Conservation (phyloP, 2,888 invertebrate species). For the Noctua pronuba region DNA sequence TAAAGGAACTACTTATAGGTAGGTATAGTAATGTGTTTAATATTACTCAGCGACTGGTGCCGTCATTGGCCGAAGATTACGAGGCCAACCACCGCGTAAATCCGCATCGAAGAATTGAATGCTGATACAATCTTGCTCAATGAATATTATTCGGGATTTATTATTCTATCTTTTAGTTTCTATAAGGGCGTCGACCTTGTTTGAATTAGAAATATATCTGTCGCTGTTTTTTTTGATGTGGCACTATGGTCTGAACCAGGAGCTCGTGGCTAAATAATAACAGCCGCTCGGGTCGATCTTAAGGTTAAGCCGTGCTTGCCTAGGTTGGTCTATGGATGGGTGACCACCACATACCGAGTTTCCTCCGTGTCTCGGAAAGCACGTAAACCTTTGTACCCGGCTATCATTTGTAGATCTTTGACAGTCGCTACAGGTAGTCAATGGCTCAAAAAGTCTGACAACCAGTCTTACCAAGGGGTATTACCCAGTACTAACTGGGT, state of each 20-base stretch:
- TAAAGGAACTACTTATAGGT: neutral
- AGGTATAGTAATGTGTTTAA: constrained; percentile 18
- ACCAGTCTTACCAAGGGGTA: too few species aligned
- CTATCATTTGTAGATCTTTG: too few species aligned
- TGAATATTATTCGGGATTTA: constrained; percentile 43
- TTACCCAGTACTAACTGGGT: too few species aligned
- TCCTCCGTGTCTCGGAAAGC: too few species aligned
- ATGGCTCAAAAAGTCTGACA: too few species aligned
- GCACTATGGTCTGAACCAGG: neutral
- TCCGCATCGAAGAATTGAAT: constrained; percentile 60
- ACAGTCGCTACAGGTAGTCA: too few species aligned
- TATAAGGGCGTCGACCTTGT: constrained; percentile 56
- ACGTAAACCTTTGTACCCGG: too few species aligned
- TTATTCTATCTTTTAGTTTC: constrained; percentile 3
- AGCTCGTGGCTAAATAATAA: too few species aligned
- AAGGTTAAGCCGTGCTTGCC: too few species aligned
- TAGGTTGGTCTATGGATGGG: too few species aligned
- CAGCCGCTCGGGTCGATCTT: too few species aligned
- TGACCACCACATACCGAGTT: too few species aligned
- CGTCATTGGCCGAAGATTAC: constrained; percentile 68
- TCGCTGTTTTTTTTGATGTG: neutral
- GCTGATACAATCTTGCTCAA: constrained; percentile 59
- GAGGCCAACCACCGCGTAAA: constrained; percentile 70
- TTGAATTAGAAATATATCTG: neutral
- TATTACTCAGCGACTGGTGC: constrained; percentile 49